Evolutionary conservation across 2,797 vertebrate genomes (phyloP), one percentile per base, ranked within the genome.

Genomic region (Ptychadena robeensis): DNA sequence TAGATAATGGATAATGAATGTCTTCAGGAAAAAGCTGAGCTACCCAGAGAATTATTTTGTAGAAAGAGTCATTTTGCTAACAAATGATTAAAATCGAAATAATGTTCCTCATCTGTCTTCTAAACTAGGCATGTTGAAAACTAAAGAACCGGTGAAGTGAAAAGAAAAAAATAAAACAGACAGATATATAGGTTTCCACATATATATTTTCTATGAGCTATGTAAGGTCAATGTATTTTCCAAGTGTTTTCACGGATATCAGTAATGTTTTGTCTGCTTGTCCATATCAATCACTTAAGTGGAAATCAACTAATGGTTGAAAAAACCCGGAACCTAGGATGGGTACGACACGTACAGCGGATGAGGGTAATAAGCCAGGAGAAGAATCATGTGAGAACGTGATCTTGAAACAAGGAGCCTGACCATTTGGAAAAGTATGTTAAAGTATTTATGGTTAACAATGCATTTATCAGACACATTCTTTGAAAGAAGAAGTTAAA

Each of bases 111-210:
- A 18, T 3, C 44, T 48, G 5, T 48, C 37, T 48, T 5, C 15
- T 48, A 48, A 48, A 5, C 44, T 5, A 53, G 90, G 91, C 87
- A 93, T 90, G 88, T 86, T 30, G 25, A 12, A 38, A 28, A 70
- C 69, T 5, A 10, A 32, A 48, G 66, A 53, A 40, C 22, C 7
- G 40, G 30, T n/a, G 27, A 53, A 64, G 30, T n/a, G 27, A 53
- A 53, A 53, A 10, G 30, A 25, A 75, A 37, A 38, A 27, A 25
- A 15, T 14, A 12, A 78, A 53, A 67, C 9, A 30, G 5, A 3
- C 0, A 32, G n/a, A 66, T 38, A 67, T 34, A 31, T 9, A 27
- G 14, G 34, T 65, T 63, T 76, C 22, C 8, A 37, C 27, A 22
- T 76, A 65, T 31, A 61, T 38, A 66, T 77, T 77, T 64, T 40